Evolutionary conservation across 2,888 invertebrate genomes (phyloP).

Genomic region (Trissonchulus latispiculum): DNA sequence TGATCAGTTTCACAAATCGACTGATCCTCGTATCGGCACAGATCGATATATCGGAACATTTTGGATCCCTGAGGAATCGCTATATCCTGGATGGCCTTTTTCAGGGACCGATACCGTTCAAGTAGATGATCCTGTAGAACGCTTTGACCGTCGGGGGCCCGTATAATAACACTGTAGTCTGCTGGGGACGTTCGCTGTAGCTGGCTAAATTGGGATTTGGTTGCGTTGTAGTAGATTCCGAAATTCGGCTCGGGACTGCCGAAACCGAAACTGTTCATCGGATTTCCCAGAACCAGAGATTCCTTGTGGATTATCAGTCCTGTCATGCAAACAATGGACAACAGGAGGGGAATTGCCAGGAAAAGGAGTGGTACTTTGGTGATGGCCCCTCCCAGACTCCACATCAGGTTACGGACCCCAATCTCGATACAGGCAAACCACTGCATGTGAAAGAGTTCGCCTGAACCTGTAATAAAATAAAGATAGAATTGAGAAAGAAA

Average conservation of each 20-base stretch:
- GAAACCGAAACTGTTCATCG: not conserved
- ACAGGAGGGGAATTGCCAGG: not conserved
- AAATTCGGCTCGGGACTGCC: not conserved
- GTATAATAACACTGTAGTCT: not conserved
- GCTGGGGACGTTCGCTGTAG: not conserved
- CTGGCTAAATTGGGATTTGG: not conserved
- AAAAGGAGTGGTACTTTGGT: conserved; percentile 16
- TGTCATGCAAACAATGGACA: not conserved
- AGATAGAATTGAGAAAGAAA: too few relatives aligned
- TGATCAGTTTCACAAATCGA: not conserved
- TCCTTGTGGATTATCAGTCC: not conserved
- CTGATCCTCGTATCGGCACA: conserved; percentile 7
- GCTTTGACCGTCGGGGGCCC: not conserved
- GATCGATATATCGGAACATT: conserved; percentile 9
- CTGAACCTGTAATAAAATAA: not conserved
- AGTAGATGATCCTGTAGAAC: conserved; percentile 15
- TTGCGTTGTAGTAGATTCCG: not conserved
- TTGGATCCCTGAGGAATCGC: not conserved
- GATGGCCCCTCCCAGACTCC: not conserved
- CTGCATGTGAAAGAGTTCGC: not conserved
- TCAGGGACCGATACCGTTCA: conserved; percentile 16
- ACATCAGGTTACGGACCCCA: not conserved
- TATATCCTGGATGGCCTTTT: conserved; percentile 12
- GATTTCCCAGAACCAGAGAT: not conserved
- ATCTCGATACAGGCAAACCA: not conserved